Percentiles rank a stretch among this genome's conserved stretches.
Conservation (phyloP, 2,113 vertebrate species). For the Charadrius vociferus region DNA sequence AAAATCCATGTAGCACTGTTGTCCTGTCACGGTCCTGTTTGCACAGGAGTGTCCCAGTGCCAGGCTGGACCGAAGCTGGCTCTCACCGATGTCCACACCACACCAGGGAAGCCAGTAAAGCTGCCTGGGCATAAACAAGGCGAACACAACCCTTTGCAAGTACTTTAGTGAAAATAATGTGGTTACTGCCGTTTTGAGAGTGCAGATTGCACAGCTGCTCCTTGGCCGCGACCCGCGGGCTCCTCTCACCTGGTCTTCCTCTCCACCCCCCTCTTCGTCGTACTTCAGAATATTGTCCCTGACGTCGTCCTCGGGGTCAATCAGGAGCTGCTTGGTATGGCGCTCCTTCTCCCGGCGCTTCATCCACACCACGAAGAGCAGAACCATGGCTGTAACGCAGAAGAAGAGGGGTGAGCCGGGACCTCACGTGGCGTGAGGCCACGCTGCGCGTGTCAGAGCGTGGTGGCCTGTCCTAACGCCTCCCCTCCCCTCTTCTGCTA, state of each 20-base stretch:
- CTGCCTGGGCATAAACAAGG: background rate
- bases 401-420: background rate
- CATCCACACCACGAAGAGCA: constrained; percentile 94
- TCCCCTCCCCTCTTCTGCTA: background rate
- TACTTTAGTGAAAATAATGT: background rate
- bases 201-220: background rate
- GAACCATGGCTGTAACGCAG: constrained; percentile 83
- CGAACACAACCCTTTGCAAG: background rate
- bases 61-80: background rate
- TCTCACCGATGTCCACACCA: background rate
- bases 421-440: fast-evolving
- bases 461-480: fast-evolving
- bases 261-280: constrained; percentile 93
- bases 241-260: constrained; percentile 91
- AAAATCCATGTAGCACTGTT: background rate
- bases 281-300: constrained; percentile 98
- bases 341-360: constrained; percentile 91
- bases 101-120: background rate
- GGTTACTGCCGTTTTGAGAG: background rate
- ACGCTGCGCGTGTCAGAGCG: fast-evolving
- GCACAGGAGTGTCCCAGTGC: background rate
- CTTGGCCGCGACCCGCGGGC: background rate
- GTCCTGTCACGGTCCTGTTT: background rate
- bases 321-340: constrained; percentile 94
- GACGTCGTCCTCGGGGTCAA: constrained; percentile 95